Evolutionary conservation across 2,888 invertebrate species (phyloP).

Genomic region (Drosophila nigricruria): DNA sequence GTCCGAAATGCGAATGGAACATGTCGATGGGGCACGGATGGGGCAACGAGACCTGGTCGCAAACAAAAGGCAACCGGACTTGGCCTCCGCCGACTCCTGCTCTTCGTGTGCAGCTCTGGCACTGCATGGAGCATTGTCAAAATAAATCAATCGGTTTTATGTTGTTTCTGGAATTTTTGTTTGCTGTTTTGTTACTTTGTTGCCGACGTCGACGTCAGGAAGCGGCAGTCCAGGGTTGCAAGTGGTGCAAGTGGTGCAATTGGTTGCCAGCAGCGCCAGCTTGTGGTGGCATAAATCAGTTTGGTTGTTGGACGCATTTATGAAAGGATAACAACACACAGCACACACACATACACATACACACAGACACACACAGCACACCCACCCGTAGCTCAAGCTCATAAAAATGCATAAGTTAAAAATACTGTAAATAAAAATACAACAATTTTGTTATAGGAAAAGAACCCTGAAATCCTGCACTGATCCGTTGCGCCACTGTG

Average conservation of each 20-base stretch:
- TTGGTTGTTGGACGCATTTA: constrained; percentile 77
- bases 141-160: constrained; percentile 85
- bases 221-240: constrained; percentile 42
- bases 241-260: constrained; percentile 31
- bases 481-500: constrained; percentile 47
- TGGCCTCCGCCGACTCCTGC: constrained; percentile 9
- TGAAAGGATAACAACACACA: constrained; percentile 76
- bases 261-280: constrained; percentile 67
- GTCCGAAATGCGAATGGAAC: constrained; percentile 76
- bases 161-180: constrained; percentile 82
- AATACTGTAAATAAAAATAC: constrained; percentile 73
- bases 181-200: constrained; percentile 77
- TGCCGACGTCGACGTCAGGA: constrained; percentile 59
- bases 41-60: constrained; percentile 38
- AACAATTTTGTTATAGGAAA: constrained; percentile 39
- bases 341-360: constrained; percentile 19
- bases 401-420: constrained; percentile 75
- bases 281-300: constrained; percentile 81
- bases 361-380: constrained; percentile 19
- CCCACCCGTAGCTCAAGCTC: constrained; percentile 45
- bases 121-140: constrained; percentile 82
- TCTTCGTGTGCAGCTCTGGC: too few species aligned
- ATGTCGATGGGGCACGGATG: constrained; percentile 58
- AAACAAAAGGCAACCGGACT: constrained; percentile 62
- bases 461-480: neutral